Evolutionary conservation across 2,113 vertebrate genomes (phyloP), one percentile per base, ranked within the genome.

Genomic region (Rhynchopsitta pachyrhyncha): DNA sequence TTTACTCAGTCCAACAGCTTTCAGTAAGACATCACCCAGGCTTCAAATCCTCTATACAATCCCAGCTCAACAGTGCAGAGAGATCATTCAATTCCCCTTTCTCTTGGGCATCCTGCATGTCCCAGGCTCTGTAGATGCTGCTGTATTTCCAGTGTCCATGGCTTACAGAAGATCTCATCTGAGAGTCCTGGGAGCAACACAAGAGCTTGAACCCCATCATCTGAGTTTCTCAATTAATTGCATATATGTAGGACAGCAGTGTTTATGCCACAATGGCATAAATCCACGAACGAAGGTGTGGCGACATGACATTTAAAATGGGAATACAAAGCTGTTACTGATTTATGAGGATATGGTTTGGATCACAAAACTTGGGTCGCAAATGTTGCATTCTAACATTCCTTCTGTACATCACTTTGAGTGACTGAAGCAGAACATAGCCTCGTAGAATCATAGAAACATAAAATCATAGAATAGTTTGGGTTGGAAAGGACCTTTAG

Each of bases 111-210:
- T 35, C 10, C 18, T 42, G 29, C 47, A 42, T 64, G 11, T 3
- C 31, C n/a, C 28, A 39, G 28, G 25, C 29, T 41, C 33, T 62
- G 35, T 2, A 49, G 47, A 41, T 17, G 18, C 13, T 7, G 63
- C 53, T 9, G 31, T 1, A 2, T 16, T 66, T 55, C 27, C 46
- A 78, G 5, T 6, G 5, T n/a, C 35, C 4, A 1, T 41, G 23
- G 28, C 19, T 88, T n/a, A 33, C 4, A 20, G 53, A 57, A 70
- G 9, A 46, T 63, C 20, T 62, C 41, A 79, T 8, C 20, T 8
- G 2, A 42, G 42, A 55, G 10, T n/a, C 24, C 25, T 14, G 6
- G 49, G 76, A 88, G n/a, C 18, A 83, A 50, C 16, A 33, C 6
- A 35, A 81, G 50, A 73, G 13, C 52, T 60, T 82, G 17, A 69